Evolutionary conservation across 2,797 vertebrate species (phyloP), one percentile per base, ranked within the genome.

Genomic region (Thamnophis elegans): DNA sequence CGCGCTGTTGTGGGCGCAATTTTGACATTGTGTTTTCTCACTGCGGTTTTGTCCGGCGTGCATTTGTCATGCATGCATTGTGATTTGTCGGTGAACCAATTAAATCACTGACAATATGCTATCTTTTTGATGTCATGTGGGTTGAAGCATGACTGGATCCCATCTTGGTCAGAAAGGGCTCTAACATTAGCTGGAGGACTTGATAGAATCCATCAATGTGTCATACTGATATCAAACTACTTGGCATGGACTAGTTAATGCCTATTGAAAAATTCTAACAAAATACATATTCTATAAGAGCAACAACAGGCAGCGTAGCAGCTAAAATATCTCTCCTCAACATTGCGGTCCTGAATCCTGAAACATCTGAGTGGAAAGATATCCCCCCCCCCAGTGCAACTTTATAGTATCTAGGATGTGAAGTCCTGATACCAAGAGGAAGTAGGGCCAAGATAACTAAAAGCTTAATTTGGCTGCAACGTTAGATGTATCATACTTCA

Each of bases 181-280:
- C 36, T 88, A 59, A 6, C 12, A 59, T 20, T n/a, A 32, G 8
- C 13, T 42, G 32, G 36, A 55, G 68, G 55, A 87, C 26, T 65
- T 36, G 58, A 92, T 93, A 92, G 87, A 56, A 87, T 95, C 93
- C 95, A 89, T 7, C 0, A 0, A 90, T 92, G 94, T 96, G 0
- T 87, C 92, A 95, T 95, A 96, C 95, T 95, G 92, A 62, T 94
- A 90, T 92, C 93, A 92, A 96, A 96, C 95, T 94, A 32, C 89
- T 96, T 92, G 93, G 94, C 95, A 96, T 60, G 94, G 87, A 25
- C 5, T 82, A 25, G 1, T 96, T 95, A 97, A 93, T 96, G 94
- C 96, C 60, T 65, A 62, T 22, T 89, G 55, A 96, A 97, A 93
- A 96, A 96, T 96, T 93, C 92, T 95, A 91, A 90, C 95, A 95